Percentiles rank a stretch among this genome's conserved stretches.
Evolutionary conservation across 2,113 vertebrate genomes (phyloP).

Genomic region (Lycaon pictus): DNA sequence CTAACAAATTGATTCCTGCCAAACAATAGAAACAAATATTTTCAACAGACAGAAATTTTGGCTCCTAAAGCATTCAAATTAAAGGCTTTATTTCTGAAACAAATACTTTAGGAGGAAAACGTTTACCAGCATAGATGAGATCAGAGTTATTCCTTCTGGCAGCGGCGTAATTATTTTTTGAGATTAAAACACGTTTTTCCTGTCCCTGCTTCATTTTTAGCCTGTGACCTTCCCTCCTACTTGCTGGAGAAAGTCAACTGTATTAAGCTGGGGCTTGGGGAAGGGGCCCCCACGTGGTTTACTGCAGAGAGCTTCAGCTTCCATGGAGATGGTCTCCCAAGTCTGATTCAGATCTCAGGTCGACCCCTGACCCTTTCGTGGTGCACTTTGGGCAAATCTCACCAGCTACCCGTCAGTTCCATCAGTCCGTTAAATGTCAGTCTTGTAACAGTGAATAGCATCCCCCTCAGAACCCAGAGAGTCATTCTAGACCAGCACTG

Average conservation of each 20-base stretch:
- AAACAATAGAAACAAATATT: conserved; percentile 84
- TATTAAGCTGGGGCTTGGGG: neutral
- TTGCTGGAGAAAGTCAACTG: conserved; percentile 42
- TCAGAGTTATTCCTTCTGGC: conserved; percentile 72
- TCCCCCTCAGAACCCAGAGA: neutral
- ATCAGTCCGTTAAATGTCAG: neutral
- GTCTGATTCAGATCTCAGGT: neutral
- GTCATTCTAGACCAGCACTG: neutral
- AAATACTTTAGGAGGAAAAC: conserved; percentile 75
- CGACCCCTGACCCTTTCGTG: neutral
- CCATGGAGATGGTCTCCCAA: neutral
- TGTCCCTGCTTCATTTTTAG: conserved; percentile 10
- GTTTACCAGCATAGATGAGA: conserved; percentile 71
- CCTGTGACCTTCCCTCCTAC: neutral
- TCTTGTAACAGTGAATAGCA: neutral
- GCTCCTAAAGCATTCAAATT: conserved; percentile 77
- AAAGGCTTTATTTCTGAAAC: conserved; percentile 83
- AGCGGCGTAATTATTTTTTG: conserved; percentile 59
- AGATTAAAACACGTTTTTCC: conserved; percentile 49
- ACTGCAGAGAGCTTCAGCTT: neutral
- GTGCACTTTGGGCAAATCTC: neutral
- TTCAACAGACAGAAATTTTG: conserved; percentile 83
- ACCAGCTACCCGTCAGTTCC: neutral
- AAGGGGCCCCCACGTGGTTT: neutral
- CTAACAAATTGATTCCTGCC: conserved; percentile 83